phyloP scores from a whole-genome alignment of 2,797 vertebrate genomes.

The Anguilla anguilla region DNA sequence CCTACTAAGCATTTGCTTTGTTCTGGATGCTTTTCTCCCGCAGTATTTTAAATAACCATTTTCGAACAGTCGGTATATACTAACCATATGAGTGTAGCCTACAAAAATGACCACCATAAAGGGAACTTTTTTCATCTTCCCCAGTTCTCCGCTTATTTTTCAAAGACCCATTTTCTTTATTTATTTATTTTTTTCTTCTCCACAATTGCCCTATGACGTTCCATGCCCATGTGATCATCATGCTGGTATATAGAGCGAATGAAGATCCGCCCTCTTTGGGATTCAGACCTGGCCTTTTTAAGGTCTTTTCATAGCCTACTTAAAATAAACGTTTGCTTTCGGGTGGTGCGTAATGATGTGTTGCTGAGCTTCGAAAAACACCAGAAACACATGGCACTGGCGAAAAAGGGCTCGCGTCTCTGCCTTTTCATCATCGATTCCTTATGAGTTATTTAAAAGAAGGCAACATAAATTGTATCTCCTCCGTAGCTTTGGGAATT shows the following conservation, averaged over 20 bases:
- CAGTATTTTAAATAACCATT: conserved; percentile 37
- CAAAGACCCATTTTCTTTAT: conserved; percentile 52
- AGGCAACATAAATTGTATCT: conserved; percentile 52
- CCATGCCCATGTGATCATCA: conserved; percentile 79
- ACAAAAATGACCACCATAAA: conserved; percentile 56
- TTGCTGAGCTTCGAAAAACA: conserved; percentile 31
- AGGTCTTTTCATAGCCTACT: conserved; percentile 53
- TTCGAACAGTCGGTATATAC: conserved; percentile 43
- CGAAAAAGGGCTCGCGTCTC: conserved; percentile 52
- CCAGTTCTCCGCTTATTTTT: conserved; percentile 56
- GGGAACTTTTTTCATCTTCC: conserved; percentile 50
- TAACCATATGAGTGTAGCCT: conserved; percentile 40
- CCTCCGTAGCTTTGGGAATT: conserved; percentile 52
- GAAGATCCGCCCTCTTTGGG: conserved; percentile 82
- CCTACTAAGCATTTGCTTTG: conserved; percentile 48
- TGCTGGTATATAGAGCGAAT: conserved; percentile 71
- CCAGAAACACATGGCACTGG: conserved; percentile 67
- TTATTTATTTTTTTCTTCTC: conserved; percentile 51
- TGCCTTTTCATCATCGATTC: conserved; percentile 57
- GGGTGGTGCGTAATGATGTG: conserved; percentile 45
- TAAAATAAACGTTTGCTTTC: conserved; percentile 43
- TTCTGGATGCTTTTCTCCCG: conserved; percentile 38
- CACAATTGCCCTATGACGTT: conserved; percentile 64
- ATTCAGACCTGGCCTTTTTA: conserved; percentile 74
- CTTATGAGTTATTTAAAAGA: conserved; percentile 64